Percentiles rank a stretch among this genome's conserved stretches.
These are phyloP conservation scores for Nyctibius grandis DNA, from an alignment of 2,797 vertebrate species.

Conservation along the genomic window DNA sequence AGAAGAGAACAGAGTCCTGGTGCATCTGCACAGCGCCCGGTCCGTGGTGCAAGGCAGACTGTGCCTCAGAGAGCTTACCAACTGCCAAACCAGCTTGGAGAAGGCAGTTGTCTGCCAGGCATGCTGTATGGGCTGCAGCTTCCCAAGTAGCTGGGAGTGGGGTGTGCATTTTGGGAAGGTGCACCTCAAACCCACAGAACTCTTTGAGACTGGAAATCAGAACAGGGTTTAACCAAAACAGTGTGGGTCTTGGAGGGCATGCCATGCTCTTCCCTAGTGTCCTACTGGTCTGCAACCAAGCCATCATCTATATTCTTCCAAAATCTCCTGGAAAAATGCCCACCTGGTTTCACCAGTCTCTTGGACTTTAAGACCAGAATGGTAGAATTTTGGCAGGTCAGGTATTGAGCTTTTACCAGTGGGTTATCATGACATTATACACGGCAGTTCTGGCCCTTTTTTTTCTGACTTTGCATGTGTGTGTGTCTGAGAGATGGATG, in stretches of 20 bases:
- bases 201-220: neutral
- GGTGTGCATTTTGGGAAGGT: fast-evolving
- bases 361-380: neutral
- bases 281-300: neutral
- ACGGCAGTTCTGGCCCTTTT: neutral
- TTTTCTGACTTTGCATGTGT: neutral
- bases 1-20: neutral
- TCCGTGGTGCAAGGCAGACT: fast-evolving
- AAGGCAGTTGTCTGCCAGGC: neutral
- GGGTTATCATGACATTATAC: neutral
- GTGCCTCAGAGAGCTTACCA: neutral
- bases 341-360: neutral
- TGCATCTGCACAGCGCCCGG: fast-evolving
- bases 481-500: neutral
- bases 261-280: neutral
- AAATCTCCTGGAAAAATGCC: neutral
- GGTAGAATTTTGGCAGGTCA: neutral
- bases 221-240: neutral
- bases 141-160: neutral
- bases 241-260: fast-evolving
- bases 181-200: neutral
- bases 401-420: neutral
- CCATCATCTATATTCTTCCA: neutral
- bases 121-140: neutral
- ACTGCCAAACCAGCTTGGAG: neutral